A percentile compares a stretch with the other conserved stretches of the same genome.
Evolutionary conservation across 2,797 vertebrate species (phyloP).

Genomic region (Lagodon rhomboides): DNA sequence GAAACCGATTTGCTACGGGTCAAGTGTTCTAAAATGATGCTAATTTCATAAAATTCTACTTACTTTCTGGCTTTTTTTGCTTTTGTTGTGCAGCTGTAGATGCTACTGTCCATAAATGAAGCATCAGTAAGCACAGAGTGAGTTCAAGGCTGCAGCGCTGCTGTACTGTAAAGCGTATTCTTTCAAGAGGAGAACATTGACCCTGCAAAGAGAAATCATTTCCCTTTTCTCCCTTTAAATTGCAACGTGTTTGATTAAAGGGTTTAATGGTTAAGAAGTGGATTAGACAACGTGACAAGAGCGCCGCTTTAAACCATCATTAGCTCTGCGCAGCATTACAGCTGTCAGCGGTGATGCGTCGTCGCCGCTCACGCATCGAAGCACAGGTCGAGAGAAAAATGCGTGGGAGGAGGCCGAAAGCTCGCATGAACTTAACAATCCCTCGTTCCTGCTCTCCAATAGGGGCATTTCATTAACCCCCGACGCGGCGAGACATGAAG

Average conservation of each 20-base stretch:
- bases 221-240: not conserved
- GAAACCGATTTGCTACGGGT: conserved; percentile 6
- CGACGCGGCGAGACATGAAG: conserved; percentile 65
- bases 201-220: conserved; percentile 3
- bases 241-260: conserved; percentile 17
- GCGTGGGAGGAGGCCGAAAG: conserved; percentile 39
- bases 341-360: conserved; percentile 21
- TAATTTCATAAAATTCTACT: conserved; percentile 21
- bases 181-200: not conserved
- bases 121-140: conserved; percentile 25
- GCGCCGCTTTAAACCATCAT: conserved; percentile 27
- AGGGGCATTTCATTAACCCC: conserved; percentile 79
- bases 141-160: conserved; percentile 22
- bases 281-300: conserved; percentile 35
- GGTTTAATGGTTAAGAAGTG: conserved; percentile 15
- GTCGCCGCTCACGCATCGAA: conserved; percentile 18
- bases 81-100: conserved; percentile 33
- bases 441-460: conserved; percentile 56
- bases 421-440: conserved; percentile 62
- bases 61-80: conserved; percentile 22
- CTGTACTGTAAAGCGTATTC: not conserved
- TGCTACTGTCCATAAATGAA: conserved; percentile 33
- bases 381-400: conserved; percentile 34
- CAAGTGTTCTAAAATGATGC: conserved; percentile 12
- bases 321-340: conserved; percentile 18